These are phyloP conservation scores for Lepus townsendii DNA, from an alignment of 2,797 vertebrate genomes.

Conservation along the genomic window DNA sequence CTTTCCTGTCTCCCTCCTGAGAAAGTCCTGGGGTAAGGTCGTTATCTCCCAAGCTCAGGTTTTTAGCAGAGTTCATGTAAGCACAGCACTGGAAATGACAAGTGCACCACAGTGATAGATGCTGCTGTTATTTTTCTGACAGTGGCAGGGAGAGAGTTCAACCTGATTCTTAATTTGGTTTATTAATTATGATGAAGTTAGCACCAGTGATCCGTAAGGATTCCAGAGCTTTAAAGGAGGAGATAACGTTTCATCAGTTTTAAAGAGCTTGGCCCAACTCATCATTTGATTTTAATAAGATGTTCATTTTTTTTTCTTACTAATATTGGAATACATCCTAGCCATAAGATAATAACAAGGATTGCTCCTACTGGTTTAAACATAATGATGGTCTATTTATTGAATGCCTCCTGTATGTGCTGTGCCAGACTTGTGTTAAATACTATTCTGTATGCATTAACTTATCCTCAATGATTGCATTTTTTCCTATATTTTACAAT, in stretches of 20 bases:
- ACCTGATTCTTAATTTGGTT: slow-evolving; percentile 52
- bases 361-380: not conserved
- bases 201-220: not conserved
- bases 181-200: slow-evolving; percentile 55
- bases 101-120: slow-evolving; percentile 74
- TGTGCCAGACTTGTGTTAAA: not conserved
- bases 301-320: not conserved
- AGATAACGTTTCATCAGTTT: not conserved
- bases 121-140: slow-evolving; percentile 62
- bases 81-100: slow-evolving; percentile 80
- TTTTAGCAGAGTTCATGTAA: slow-evolving; percentile 76
- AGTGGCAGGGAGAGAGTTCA: slow-evolving; percentile 12
- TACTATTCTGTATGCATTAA: accelerated
- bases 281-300: slow-evolving; percentile 38
- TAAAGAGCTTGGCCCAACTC: not conserved
- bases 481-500: not conserved
- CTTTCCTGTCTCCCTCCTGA: slow-evolving; percentile 48
- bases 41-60: slow-evolving; percentile 70
- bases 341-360: not conserved
- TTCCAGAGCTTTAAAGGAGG: not conserved
- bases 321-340: not conserved
- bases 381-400: not conserved
- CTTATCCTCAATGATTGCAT: not conserved
- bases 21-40: slow-evolving; percentile 56
- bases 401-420: not conserved